Percentiles rank a stretch among this genome's conserved stretches.
phyloP scores from a whole-genome alignment of 2,113 vertebrate species.

The Saiga tatarica region DNA sequence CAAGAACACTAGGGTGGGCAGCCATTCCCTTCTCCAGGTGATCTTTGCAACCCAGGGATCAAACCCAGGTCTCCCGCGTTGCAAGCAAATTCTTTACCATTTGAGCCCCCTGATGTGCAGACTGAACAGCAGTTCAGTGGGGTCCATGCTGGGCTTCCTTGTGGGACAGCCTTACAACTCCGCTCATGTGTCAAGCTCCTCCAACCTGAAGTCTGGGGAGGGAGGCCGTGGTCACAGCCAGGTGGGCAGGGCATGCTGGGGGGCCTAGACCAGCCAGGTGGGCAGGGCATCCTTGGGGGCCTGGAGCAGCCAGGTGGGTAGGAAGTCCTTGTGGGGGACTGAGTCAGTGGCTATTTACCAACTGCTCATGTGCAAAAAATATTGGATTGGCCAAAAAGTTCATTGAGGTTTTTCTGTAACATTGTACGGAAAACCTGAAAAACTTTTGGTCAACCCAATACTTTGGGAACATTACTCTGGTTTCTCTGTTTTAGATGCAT shows the following conservation, averaged over 20 bases:
- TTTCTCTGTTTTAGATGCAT: neutral
- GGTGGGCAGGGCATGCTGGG: neutral
- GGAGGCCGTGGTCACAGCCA: fast-evolving
- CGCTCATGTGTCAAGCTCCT: neutral
- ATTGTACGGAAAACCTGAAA: neutral
- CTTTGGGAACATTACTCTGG: neutral
- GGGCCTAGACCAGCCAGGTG: neutral
- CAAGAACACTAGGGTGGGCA: neutral
- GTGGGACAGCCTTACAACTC: neutral
- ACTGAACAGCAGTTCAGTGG: neutral
- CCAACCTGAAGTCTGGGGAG: neutral
- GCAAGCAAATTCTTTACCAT: neutral
- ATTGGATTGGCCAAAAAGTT: neutral
- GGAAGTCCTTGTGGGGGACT: neutral
- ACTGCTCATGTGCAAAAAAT: neutral
- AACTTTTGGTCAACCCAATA: neutral
- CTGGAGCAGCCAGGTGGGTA: neutral
- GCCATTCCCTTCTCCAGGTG: neutral
- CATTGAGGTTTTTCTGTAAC: neutral
- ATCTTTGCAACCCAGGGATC: neutral
- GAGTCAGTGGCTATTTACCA: neutral
- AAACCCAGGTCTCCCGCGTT: fast-evolving
- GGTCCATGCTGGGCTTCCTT: neutral
- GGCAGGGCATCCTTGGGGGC: neutral
- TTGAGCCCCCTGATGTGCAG: neutral